Evolutionary conservation across 2,113 vertebrate species (phyloP).

Genomic region (Chaenocephalus aceratus): DNA sequence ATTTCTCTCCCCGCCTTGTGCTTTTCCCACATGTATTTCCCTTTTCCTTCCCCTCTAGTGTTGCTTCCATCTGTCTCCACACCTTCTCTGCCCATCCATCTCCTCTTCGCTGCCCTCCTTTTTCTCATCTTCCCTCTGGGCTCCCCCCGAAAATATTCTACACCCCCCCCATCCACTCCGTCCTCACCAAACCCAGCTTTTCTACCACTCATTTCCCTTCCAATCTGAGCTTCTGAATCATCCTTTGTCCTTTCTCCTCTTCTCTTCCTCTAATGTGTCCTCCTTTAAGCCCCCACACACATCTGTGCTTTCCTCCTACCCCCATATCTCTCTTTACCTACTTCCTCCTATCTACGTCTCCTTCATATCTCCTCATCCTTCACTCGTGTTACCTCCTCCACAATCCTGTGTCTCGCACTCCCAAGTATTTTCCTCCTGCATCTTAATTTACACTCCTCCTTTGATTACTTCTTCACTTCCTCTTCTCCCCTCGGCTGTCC

Average conservation of each 20-base stretch:
- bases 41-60: neutral
- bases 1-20: neutral
- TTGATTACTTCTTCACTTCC: neutral
- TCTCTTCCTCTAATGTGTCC: neutral
- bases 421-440: neutral
- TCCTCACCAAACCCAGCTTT: too few species aligned
- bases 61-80: slow-evolving; percentile 1
- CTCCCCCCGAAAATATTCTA: neutral
- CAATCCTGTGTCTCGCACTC: neutral
- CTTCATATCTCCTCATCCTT: neutral
- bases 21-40: neutral
- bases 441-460: too few species aligned
- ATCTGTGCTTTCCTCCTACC: neutral
- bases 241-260: neutral
- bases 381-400: neutral
- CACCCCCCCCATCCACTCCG: neutral
- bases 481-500: neutral
- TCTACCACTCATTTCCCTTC: neutral
- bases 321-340: neutral
- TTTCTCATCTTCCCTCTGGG: neutral
- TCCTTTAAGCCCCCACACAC: neutral
- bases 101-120: slow-evolving; percentile 7
- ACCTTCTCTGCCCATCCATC: slow-evolving; percentile 27
- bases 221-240: neutral
- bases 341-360: neutral